A percentile compares a stretch with the other conserved stretches of the same genome.
phyloP scores from a whole-genome alignment of 2,888 invertebrate genomes.

The Ectropis crepuscularia region DNA sequence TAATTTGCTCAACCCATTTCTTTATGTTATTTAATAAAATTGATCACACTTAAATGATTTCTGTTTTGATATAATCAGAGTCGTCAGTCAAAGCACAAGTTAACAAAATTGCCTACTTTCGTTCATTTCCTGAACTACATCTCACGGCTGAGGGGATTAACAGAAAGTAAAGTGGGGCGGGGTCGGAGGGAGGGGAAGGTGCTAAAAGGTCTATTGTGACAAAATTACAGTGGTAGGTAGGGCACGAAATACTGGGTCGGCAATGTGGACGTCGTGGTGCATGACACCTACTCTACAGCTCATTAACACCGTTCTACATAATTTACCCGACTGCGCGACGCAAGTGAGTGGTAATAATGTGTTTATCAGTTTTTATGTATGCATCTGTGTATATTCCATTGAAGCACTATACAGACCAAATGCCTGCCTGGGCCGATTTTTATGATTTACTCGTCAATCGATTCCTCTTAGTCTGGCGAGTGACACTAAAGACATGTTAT shows the following conservation, averaged over 20 bases:
- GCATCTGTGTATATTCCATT: too few species aligned
- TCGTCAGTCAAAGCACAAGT: background rate
- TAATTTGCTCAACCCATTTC: background rate
- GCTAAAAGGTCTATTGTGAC: slow-evolving; percentile 18
- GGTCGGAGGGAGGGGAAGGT: background rate
- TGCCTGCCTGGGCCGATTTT: too few species aligned
- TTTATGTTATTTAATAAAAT: background rate
- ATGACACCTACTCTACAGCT: background rate
- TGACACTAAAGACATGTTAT: too few species aligned
- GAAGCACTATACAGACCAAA: too few species aligned
- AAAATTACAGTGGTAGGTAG: slow-evolving; percentile 9
- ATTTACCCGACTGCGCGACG: too few species aligned
- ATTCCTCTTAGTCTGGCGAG: too few species aligned
- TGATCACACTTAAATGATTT: background rate
- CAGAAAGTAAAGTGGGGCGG: background rate
- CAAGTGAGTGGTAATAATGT: too few species aligned
- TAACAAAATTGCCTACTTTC: slow-evolving; percentile 5
- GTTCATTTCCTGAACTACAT: slow-evolving; percentile 9
- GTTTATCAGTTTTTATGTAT: too few species aligned
- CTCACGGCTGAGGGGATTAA: background rate
- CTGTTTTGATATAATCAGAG: too few species aligned
- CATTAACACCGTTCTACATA: background rate
- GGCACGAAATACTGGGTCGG: background rate
- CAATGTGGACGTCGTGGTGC: background rate
- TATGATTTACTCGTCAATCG: too few species aligned